Evolutionary conservation across 2,888 invertebrate genomes (phyloP), one percentile per base, ranked within the genome.

Genomic region (Eilema griseolum): DNA sequence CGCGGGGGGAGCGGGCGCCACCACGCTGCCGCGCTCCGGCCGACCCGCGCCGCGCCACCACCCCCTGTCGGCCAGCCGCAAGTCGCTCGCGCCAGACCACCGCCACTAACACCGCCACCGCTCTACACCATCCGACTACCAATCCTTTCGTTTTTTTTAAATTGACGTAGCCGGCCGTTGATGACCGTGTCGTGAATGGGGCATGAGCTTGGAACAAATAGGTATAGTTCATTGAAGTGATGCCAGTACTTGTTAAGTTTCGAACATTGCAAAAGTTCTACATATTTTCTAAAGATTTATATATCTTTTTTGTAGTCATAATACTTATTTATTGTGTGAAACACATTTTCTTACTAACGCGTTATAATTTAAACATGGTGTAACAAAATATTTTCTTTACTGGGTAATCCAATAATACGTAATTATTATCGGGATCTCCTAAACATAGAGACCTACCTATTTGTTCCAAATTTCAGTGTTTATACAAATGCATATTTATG

Each of bases 1-100:
- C 69, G 86, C 81, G 76, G 76, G 79, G 67, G 82, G 82, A 70
- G 85, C 87, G 77, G 92, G 92, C 83, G 91, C 92, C 85, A 93
- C 93, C 86, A 94, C 92, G 85, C 92, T 92, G 88, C 94, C 92
- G 82, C 95, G 91, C 89, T 93, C 91, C 95, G 91, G 89, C 93
- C 90, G 88, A 92, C 92, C 90, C 91, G 93, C 81, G 84, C 94
- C 94, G 80, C 93, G 92, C 86, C 90, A 90, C 68, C 91, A 88
- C 72, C 94, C 93, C 86, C 92, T 95, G 88, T 94, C 95, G 84
- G 95, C 95, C 87, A 94, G 95, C 91, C 95, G 95, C 92, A 95
- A 95, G 92, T 95, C 95, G 78, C 95, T 95, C 83, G 94, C 95
- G 81, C 95, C 95, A 79, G 95, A 95, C 90, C 78, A 70, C 73